Evolutionary conservation across 1,140 invertebrate genomes (phyloP), one percentile per base, ranked within the genome.

Genomic region (Rhopalosiphum padi): DNA sequence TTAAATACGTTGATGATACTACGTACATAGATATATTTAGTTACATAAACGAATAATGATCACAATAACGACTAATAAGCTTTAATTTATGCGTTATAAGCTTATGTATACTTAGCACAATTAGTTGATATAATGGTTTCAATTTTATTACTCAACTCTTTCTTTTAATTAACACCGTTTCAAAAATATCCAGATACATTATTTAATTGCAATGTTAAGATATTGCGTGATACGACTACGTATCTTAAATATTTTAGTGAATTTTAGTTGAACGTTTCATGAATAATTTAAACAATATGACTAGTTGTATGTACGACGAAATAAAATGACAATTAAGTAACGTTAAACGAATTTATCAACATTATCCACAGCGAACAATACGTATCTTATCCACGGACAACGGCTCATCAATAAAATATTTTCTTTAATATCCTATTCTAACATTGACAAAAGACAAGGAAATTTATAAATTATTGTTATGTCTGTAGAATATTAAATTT

Each of bases 391-490:
- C 30, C 30, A 30, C 55, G 55, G 30, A 60, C 15, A 77, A 77
- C 60, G 60, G 60, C 15, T 77, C 60, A n/a, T 35, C 7, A 77
- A 77, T 77, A 77, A 77, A 77, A 77, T 77, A 83, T 83, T 37
- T 37, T 83, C 77, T 37, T 83, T 37, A 8, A 37, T 83, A 83
- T 83, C 15, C 60, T n/a, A 68, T 68, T 77, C 60, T 25, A 85
- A 85, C 37, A 43, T 85, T 41, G 22, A 43, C 41, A 85, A 48
- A 87, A n/a, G 41, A 15, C 85, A 30, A 46, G 15, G 6, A 15
- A 87, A 87, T 87, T 87, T 11, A 46, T 48, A 87, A 87, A 48
- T 48, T 87, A 87, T 87, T 7, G 23, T 85, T 86, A 86, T 30
- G 85, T 48, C 85, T 30, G 37, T 85, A 41, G 23, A 87, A 87